Conservation (phyloP, 2,113 vertebrate species). For the Sinosuthora webbiana region DNA sequence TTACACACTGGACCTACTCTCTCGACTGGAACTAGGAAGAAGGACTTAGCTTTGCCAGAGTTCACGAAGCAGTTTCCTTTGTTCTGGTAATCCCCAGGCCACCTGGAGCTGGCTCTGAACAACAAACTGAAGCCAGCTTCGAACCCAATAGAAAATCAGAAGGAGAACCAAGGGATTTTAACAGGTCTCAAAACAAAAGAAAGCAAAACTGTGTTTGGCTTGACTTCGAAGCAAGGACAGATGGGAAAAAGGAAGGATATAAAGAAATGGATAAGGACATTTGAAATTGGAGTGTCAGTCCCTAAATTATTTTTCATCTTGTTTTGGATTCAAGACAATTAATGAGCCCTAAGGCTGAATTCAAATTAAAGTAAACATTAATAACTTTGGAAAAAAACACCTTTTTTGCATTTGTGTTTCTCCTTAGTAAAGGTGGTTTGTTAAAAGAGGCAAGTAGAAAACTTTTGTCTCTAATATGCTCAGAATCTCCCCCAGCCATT, state of each 20-base stretch:
- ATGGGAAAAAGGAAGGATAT: not conserved
- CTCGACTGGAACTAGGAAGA: not conserved
- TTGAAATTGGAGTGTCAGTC: not conserved
- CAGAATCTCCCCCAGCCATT: not conserved
- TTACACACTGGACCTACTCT: not conserved
- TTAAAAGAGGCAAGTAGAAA: not conserved
- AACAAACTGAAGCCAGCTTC: not conserved
- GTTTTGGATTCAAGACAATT: not conserved
- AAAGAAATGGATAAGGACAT: not conserved
- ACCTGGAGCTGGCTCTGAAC: not conserved
- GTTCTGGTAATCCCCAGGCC: not conserved
- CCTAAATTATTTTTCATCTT: not conserved
- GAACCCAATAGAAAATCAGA: not conserved
- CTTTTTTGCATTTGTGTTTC: not conserved
- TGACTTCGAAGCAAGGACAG: not conserved
- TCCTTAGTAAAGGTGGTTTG: not conserved
- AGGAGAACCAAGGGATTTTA: not conserved
- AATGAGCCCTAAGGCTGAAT: not conserved
- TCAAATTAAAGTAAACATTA: not conserved
- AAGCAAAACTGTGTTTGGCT: not conserved
- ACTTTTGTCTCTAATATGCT: not conserved
- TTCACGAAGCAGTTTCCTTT: not conserved
- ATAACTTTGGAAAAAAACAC: rapidly evolving
- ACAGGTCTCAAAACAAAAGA: not conserved
- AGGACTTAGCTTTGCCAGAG: not conserved